These are phyloP conservation scores for Gambusia affinis DNA, from an alignment of 2,113 vertebrate genomes.

Conservation along the genomic window DNA sequence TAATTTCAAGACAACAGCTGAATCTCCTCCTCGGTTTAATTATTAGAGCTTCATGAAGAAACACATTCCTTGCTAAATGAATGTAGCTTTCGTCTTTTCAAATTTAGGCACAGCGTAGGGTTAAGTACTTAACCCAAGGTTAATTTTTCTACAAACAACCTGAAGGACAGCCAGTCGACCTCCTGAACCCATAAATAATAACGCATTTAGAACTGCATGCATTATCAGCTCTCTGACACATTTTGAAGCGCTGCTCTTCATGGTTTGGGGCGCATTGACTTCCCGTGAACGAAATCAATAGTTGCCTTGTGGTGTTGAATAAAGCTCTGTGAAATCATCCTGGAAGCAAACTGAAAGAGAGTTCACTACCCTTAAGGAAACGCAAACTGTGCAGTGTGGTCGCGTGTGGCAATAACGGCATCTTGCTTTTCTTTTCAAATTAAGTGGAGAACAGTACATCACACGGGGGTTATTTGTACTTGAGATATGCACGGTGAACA, in stretches of 20 bases:
- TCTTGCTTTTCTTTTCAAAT: too few species aligned
- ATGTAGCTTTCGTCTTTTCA: background rate
- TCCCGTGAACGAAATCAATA: conserved; percentile 47
- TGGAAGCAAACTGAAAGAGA: conserved; percentile 43
- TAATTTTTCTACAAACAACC: background rate
- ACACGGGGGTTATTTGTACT: background rate
- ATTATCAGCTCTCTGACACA: background rate
- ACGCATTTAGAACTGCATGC: background rate
- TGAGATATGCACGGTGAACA: background rate
- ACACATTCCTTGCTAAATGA: conserved; percentile 22
- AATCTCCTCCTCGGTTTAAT: conserved; percentile 29
- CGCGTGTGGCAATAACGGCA: conserved; percentile 7
- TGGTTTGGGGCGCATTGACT: conserved; percentile 15
- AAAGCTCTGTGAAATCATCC: conserved; percentile 48
- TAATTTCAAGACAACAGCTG: conserved; percentile 48
- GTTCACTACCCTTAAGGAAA: conserved; percentile 8
- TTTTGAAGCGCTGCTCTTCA: conserved; percentile 12
- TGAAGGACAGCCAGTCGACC: background rate
- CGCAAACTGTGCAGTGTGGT: conserved; percentile 30
- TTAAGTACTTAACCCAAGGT: background rate
- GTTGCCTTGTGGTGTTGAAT: conserved; percentile 44
- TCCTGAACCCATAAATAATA: background rate
- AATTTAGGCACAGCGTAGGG: background rate
- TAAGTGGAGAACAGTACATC: too few species aligned
- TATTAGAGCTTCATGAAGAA: conserved; percentile 20